Evolutionary conservation across 2,113 vertebrate genomes (phyloP), one percentile per base, ranked within the genome.

Genomic region (Platysteira castanea): DNA sequence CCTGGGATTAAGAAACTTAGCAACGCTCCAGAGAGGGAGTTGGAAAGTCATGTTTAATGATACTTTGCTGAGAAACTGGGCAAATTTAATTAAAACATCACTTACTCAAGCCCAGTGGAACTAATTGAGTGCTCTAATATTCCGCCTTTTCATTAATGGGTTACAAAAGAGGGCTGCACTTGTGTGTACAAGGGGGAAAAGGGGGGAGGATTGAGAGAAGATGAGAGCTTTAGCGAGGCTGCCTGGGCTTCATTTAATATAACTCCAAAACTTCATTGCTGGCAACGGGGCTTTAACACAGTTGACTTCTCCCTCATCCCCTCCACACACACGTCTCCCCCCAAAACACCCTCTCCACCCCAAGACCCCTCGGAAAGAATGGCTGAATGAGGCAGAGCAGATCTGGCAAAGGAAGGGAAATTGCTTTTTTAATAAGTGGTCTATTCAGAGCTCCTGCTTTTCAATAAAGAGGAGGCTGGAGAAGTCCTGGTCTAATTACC

Each of bases 21-120:
- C 97, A 97, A 97, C 87, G 59, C 93, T 97, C 92, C 93, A 89
- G 91, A 93, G 91, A 97, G 92, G 76, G 95, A 95, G 92, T 87
- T 76, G 69, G 96, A 97, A 97, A 98, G 97, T 97, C 97, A 96
- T 96, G 96, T 95, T 97, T 97, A 97, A 97, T 95, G 97, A 97
- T 85, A 97, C 95, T 98, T 90, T 95, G 96, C 97, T 95, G 95
- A 97, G 96, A 97, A 98, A 98, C 95, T 19, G 84, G 94, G 93
- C 89, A 94, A 96, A 96, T 97, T 98, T 98, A 98, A 98, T 98
- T 98, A 98, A 98, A 98, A 94, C 37, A 65, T 94, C 90, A 93
- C 97, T 97, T 97, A 96, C 97, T 93, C 90, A 46, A 97, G 94
- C 95, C 94, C 71, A 21, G 95, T 75, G 92, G 93, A 98, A 97